Percentiles rank a stretch among this genome's conserved stretches.
phyloP scores from a whole-genome alignment of 2,797 vertebrate genomes.

The Acanthiza pusilla region DNA sequence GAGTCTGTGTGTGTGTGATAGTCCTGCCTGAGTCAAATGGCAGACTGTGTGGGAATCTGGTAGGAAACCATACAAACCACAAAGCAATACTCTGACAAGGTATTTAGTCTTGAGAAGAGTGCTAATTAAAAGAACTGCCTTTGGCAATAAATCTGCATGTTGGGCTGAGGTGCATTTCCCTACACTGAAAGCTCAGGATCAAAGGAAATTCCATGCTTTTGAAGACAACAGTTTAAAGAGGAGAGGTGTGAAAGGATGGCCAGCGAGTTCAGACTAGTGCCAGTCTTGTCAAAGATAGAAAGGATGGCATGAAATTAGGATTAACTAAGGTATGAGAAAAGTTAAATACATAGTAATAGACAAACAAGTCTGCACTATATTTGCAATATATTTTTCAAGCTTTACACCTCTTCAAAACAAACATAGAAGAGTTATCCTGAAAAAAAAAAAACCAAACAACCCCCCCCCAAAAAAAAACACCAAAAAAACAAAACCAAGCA shows the following conservation, averaged over 20 bases:
- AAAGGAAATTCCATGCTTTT: not conserved
- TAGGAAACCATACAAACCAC: not conserved
- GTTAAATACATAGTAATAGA: not conserved
- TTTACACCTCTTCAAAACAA: not conserved
- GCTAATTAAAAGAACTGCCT: not conserved
- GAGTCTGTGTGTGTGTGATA: not conserved
- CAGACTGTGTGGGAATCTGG: not conserved
- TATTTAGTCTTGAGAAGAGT: not conserved
- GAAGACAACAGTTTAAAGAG: not conserved
- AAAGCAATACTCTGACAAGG: not conserved
- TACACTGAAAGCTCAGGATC: not conserved
- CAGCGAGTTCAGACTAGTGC: not conserved
- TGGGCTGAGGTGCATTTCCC: not conserved
- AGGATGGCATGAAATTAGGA: not conserved
- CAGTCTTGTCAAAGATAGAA: not conserved
- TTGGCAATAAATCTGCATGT: not conserved
- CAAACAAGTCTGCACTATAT: not conserved
- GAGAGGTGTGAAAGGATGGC: not conserved
- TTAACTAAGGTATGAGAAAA: not conserved
- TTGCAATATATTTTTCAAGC: not conserved
- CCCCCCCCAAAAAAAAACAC: not conserved
- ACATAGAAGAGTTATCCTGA: not conserved
- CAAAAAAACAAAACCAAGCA: not conserved
- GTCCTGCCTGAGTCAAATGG: not conserved
- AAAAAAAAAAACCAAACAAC: not conserved